These are phyloP conservation scores for Lota lota DNA, from an alignment of 2,113 vertebrate genomes.

Conservation along the genomic window DNA sequence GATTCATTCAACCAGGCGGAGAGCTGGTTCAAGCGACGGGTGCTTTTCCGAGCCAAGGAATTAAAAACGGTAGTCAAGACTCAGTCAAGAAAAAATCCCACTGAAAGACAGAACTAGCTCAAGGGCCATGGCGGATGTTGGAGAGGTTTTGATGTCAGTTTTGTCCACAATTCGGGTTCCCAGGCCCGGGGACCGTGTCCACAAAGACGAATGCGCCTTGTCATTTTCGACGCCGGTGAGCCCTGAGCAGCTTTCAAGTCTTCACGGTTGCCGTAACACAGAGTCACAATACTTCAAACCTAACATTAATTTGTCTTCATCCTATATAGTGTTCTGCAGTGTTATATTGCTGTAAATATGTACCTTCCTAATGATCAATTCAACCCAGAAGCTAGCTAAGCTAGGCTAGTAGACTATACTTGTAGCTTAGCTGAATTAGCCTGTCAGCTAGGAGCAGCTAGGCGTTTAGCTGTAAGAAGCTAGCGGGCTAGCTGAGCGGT, in stretches of 20 bases:
- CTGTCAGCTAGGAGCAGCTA: slow-evolving; percentile 24
- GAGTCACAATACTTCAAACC: neutral
- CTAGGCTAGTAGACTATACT: slow-evolving; percentile 47
- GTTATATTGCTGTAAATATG: neutral
- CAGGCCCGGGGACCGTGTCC: slow-evolving; percentile 92
- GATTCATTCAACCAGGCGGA: slow-evolving; percentile 59
- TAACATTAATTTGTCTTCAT: neutral
- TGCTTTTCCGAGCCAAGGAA: slow-evolving; percentile 43
- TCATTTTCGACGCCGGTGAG: slow-evolving; percentile 95
- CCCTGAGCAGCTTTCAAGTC: slow-evolving; percentile 25
- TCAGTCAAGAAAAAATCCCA: slow-evolving; percentile 35
- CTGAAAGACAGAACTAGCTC: slow-evolving; percentile 34
- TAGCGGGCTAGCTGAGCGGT: too few species aligned
- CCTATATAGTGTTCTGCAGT: too few species aligned
- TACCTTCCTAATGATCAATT: slow-evolving; percentile 11
- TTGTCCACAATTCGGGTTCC: slow-evolving; percentile 92
- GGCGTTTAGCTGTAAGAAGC: too few species aligned
- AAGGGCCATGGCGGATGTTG: slow-evolving; percentile 85
- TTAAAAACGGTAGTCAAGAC: slow-evolving; percentile 49
- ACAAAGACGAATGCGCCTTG: slow-evolving; percentile 98
- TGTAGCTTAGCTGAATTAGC: slow-evolving; percentile 36
- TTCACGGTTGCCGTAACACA: neutral
- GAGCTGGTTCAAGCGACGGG: slow-evolving; percentile 35
- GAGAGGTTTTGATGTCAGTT: slow-evolving; percentile 91
- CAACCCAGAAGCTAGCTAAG: slow-evolving; percentile 49